Conservation (phyloP, 2,888 invertebrate genomes). For the Perizoma affinitatum region DNA sequence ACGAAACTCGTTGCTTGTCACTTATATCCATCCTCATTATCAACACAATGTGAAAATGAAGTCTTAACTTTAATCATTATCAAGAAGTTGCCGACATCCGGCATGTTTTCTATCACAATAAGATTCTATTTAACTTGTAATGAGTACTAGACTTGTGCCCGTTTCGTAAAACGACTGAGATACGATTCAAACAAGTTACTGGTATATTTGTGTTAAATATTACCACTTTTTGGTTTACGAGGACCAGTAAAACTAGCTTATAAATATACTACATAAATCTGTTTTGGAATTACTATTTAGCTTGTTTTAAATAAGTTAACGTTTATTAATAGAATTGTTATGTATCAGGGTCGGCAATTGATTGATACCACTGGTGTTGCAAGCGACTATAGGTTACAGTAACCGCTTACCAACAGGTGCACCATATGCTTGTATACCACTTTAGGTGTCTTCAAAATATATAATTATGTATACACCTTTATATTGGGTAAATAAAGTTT, state of each 20-base stretch:
- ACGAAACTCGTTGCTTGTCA: conserved; percentile 6
- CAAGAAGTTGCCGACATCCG: not conserved
- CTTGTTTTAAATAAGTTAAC: not conserved
- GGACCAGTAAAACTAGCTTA: conserved; percentile 8
- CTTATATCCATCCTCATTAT: conserved; percentile 1
- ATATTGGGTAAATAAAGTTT: too few species aligned
- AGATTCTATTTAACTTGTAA: conserved; percentile 16
- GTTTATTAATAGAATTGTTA: not conserved
- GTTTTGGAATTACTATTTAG: conserved; percentile 2
- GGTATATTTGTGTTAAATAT: conserved; percentile 43
- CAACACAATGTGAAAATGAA: not conserved
- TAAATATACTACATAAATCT: conserved; percentile 9
- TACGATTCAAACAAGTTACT: conserved; percentile 22
- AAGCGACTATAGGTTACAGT: too few species aligned
- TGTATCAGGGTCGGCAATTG: too few species aligned
- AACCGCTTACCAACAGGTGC: too few species aligned
- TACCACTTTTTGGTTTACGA: conserved; percentile 40
- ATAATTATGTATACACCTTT: too few species aligned
- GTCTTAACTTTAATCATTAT: not conserved
- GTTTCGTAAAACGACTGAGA: conserved; percentile 42
- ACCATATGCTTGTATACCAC: too few species aligned
- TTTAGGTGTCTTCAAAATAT: not conserved
- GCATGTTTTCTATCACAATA: conserved; percentile 14
- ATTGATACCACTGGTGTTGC: too few species aligned
- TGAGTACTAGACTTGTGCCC: conserved; percentile 16